Percentiles rank a stretch among this genome's conserved stretches.
phyloP scores from a whole-genome alignment of 2,797 vertebrate genomes.

The Tenualosa thibaudeaui region DNA sequence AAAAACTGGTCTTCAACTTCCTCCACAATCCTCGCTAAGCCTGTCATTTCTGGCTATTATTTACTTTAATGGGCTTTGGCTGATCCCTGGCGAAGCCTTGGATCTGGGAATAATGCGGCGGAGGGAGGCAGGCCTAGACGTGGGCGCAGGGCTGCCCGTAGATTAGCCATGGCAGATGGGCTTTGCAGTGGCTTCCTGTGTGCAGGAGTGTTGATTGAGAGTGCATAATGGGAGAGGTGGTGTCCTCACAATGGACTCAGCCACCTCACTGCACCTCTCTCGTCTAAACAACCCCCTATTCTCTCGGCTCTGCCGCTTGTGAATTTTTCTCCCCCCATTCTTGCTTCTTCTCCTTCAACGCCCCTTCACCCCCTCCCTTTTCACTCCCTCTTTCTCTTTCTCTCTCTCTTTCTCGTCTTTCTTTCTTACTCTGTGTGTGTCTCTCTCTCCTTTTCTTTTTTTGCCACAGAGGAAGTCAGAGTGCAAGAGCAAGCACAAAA shows the following conservation, averaged over 20 bases:
- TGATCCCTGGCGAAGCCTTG: slow-evolving; percentile 99
- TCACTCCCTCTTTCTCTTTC: slow-evolving; percentile 38
- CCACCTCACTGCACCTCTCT: slow-evolving; percentile 97
- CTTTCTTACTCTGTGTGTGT: slow-evolving; percentile 1
- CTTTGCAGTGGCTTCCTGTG: slow-evolving; percentile 99
- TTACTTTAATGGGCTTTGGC: slow-evolving; percentile 99
- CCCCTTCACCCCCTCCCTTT: slow-evolving; percentile 43
- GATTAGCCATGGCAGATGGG: slow-evolving; percentile 99
- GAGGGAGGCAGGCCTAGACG: slow-evolving; percentile 94
- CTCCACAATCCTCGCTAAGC: slow-evolving; percentile 99
- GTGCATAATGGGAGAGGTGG: slow-evolving; percentile 99
- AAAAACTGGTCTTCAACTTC: slow-evolving; percentile 99
- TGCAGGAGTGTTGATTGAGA: slow-evolving; percentile 99
- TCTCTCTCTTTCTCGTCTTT: slow-evolving; percentile 26
- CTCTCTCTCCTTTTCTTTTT: slow-evolving; percentile 13
- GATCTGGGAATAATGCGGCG: slow-evolving; percentile 99
- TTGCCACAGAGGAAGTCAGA: slow-evolving; percentile 84
- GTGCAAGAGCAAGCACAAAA: slow-evolving; percentile 98
- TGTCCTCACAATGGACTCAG: slow-evolving; percentile 97
- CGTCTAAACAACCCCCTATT: slow-evolving; percentile 91
- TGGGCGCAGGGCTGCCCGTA: slow-evolving; percentile 96
- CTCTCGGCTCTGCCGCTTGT: slow-evolving; percentile 84
- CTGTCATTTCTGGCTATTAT: slow-evolving; percentile 99
- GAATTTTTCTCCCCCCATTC: slow-evolving; percentile 70
- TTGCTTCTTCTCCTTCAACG: slow-evolving; percentile 37